Percentiles rank a stretch among this genome's conserved stretches.
phyloP scores from a whole-genome alignment of 1,140 invertebrate genomes.

The Halesus radiatus region DNA sequence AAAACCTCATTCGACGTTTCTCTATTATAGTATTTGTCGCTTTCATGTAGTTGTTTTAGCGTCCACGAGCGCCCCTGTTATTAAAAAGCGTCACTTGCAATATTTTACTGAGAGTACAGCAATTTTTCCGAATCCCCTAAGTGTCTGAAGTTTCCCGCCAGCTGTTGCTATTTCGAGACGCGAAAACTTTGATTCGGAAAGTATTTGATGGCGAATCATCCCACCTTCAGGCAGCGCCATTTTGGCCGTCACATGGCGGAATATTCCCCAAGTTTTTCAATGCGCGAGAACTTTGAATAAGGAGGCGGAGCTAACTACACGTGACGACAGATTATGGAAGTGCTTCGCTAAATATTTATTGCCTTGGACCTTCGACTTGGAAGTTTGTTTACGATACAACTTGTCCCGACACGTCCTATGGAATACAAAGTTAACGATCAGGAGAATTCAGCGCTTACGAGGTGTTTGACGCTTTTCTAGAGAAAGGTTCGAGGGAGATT shows the following conservation, averaged over 20 bases:
- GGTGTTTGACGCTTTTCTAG: neutral
- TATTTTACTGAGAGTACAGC: conserved; percentile 17
- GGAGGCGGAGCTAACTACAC: conserved; percentile 30
- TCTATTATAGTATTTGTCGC: too few relatives aligned
- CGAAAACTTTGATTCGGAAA: conserved; percentile 52
- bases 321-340: conserved; percentile 45
- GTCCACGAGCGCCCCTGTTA: neutral
- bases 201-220: conserved; percentile 49
- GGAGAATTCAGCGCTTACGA: conserved; percentile 12
- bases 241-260: conserved; percentile 49
- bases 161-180: conserved; percentile 35
- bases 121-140: neutral
- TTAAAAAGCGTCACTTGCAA: conserved; percentile 13
- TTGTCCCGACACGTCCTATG: conserved; percentile 46
- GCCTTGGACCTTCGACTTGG: conserved; percentile 43
- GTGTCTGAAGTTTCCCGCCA: conserved; percentile 12
- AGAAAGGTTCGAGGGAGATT: neutral
- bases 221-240: neutral
- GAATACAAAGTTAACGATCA: conserved; percentile 49
- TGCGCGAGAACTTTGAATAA: conserved; percentile 45
- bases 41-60: too few relatives aligned
- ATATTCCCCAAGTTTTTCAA: conserved; percentile 52
- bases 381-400: conserved; percentile 46
- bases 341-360: conserved; percentile 53
- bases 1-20: too few relatives aligned